Evolutionary conservation across 2,797 vertebrate genomes (phyloP), one percentile per base, ranked within the genome.

Genomic region (Schizopygopsis pylzovi): DNA sequence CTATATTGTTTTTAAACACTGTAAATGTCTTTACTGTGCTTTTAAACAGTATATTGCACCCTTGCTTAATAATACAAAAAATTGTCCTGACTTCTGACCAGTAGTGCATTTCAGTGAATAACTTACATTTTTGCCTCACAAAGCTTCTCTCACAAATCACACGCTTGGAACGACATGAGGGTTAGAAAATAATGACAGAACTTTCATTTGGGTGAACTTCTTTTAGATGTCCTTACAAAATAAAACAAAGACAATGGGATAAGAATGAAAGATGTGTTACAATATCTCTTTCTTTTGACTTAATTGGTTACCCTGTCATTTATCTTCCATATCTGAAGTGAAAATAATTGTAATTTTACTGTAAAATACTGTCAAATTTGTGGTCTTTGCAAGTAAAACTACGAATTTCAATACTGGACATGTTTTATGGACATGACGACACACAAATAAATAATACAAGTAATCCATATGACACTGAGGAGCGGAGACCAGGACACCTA

Each of bases 201-300:
- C 45, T 68, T 72, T 59, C 5, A 13, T 52, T 54, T 54, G 73
- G 43, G 37, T 20, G 20, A 75, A 83, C 43, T 63, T 83, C 41
- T 56, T 65, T 72, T 47, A 73, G 73, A 80, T 16, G 47, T 54
- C 49, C 79, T 39, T 54, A 43, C 49, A 71, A 67, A 33, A 76
- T 45, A 59, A 67, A 83, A 65, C 28, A 18, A 25, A 65, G 59
- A 76, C 71, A 77, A 65, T 39, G 59, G 39, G 43, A 39, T 49
- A 12, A 20, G n/a, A 15, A 12, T 22, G 18, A 47, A 61, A 47
- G 28, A 18, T 33, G 43, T 33, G 6, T 13, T 63, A 63, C 70
- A 63, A 7, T 72, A 25, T 61, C n/a, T 12, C 12, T 63, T 49
- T 49, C 54, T 73, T 45, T 61, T 49, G 59, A 11, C 4, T 25